A percentile compares a stretch with the other conserved stretches of the same genome.
These are phyloP conservation scores for Petrocephalus zakoni DNA, from an alignment of 2,113 vertebrate species.

Conservation along the genomic window DNA sequence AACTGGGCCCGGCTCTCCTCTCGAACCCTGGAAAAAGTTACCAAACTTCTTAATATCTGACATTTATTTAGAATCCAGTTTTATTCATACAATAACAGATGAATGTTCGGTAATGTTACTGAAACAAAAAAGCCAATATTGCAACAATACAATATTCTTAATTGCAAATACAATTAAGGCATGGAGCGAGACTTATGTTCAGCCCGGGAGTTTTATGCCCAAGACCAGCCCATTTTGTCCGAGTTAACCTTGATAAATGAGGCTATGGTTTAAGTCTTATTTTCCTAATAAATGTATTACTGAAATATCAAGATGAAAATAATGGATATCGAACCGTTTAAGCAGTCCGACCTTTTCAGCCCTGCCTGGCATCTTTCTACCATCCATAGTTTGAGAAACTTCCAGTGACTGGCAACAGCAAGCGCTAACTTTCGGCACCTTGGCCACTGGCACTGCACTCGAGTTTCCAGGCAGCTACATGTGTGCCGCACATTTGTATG, in stretches of 20 bases:
- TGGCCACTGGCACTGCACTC: no score
- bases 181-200: not conserved
- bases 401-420: not conserved
- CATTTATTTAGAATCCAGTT: not conserved
- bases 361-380: not conserved
- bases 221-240: not conserved
- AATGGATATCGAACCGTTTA: not conserved
- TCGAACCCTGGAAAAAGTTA: slow-evolving; percentile 67
- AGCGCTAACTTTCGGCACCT: not conserved
- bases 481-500: no score
- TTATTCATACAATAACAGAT: not conserved
- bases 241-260: not conserved
- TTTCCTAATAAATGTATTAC: not conserved
- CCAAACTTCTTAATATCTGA: not conserved
- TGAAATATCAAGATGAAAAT: not conserved
- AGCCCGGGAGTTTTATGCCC: not conserved
- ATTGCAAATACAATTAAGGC: no score
- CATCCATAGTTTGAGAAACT: not conserved
- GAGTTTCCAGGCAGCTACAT: not conserved
- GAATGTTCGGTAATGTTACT: not conserved
- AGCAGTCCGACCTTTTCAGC: not conserved
- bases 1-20: slow-evolving; percentile 70
- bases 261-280: not conserved
- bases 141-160: not conserved
- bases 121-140: not conserved